These are phyloP conservation scores for Toxostoma redivivum DNA, from an alignment of 2,113 vertebrate species.

Conservation along the genomic window DNA sequence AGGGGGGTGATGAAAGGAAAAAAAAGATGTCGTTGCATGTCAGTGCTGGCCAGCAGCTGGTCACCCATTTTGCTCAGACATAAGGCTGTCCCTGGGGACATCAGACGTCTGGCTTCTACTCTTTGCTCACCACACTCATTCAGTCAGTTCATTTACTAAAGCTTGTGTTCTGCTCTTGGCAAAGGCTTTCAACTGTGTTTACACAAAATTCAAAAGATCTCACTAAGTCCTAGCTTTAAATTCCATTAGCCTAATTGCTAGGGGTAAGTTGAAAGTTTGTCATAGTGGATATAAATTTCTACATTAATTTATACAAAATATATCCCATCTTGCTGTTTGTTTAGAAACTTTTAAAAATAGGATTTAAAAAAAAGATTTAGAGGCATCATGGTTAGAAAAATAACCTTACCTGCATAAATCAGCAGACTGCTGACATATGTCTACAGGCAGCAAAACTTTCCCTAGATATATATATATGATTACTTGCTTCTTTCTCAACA, in stretches of 20 bases:
- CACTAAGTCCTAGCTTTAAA: background rate
- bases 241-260: background rate
- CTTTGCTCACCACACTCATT: background rate
- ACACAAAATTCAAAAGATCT: background rate
- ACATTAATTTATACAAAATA: background rate
- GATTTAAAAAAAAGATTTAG: background rate
- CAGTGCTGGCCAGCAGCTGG: background rate
- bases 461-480: background rate
- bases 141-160: background rate
- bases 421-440: background rate
- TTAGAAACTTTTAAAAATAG: background rate
- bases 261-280: background rate
- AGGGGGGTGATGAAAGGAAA: background rate
- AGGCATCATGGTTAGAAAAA: background rate
- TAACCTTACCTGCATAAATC: background rate
- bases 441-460: background rate
- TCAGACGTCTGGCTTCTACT: background rate
- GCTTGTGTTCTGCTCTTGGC: background rate
- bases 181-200: slow-evolving; percentile 6
- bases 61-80: background rate
- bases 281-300: background rate
- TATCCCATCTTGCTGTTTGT: background rate
- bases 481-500: background rate
- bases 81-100: background rate
- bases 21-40: background rate